Percentiles rank a stretch among this genome's conserved stretches.
Conservation (phyloP, 2,113 vertebrate species). For the Equus przewalskii region DNA sequence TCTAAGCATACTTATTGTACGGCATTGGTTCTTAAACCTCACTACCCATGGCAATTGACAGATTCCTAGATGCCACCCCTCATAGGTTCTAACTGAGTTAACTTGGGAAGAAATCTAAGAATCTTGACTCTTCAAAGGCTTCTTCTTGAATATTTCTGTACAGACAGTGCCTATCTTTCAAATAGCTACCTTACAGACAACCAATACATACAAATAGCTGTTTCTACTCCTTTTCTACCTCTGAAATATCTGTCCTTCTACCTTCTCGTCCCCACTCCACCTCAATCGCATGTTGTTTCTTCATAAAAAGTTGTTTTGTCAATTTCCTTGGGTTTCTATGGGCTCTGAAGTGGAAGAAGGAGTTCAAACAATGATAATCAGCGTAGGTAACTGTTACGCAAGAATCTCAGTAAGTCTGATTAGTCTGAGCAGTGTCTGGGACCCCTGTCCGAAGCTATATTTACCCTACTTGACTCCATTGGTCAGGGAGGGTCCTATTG, state of each 20-base stretch:
- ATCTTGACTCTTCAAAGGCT: background rate
- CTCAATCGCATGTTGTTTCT: background rate
- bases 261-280: background rate
- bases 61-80: background rate
- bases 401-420: background rate
- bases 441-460: background rate
- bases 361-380: background rate
- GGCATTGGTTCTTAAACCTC: background rate
- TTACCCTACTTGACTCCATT: background rate
- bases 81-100: background rate
- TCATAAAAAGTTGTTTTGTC: background rate
- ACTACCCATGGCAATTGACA: background rate
- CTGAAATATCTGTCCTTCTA: background rate
- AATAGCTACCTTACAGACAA: background rate
- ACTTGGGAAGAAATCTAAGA: background rate
- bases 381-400: background rate
- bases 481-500: background rate
- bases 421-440: background rate
- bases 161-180: background rate
- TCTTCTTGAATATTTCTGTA: background rate
- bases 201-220: background rate
- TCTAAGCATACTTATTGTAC: background rate
- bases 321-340: background rate
- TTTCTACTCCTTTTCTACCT: background rate
- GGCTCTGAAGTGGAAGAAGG: background rate